Percentiles rank a stretch among this genome's conserved stretches.
Conservation (phyloP, 2,888 invertebrate species). For the Callosobruchus maculatus region DNA sequence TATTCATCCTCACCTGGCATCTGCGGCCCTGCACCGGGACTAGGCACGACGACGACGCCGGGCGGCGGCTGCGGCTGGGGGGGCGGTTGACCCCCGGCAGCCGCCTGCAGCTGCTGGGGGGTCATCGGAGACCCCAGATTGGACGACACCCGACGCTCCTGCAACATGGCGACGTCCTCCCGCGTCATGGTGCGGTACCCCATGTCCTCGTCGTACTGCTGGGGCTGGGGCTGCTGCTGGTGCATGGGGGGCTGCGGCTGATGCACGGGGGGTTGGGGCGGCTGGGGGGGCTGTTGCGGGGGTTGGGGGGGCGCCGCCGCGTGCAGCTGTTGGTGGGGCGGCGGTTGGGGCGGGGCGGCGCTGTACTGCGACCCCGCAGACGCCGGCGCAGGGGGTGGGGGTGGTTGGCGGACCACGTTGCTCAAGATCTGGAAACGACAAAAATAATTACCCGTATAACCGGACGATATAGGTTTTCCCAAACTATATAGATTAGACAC, state of each 20-base stretch:
- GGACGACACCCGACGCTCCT: slow-evolving; percentile 53
- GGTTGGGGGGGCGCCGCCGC: slow-evolving; percentile 32
- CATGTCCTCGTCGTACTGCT: slow-evolving; percentile 81
- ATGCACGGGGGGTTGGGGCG: slow-evolving; percentile 38
- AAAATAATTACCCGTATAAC: not conserved
- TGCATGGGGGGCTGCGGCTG: slow-evolving; percentile 35
- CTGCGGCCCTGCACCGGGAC: slow-evolving; percentile 7
- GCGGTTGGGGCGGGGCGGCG: slow-evolving; percentile 26
- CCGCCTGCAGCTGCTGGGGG: slow-evolving; percentile 53
- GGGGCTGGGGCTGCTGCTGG: slow-evolving; percentile 27
- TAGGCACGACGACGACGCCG: slow-evolving; percentile 31
- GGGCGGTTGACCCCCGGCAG: slow-evolving; percentile 5
- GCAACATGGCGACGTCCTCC: slow-evolving; percentile 83
- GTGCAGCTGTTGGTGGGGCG: slow-evolving; percentile 30
- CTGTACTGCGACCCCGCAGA: slow-evolving; percentile 24
- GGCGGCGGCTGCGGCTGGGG: too few relatives aligned
- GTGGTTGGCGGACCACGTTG: slow-evolving; percentile 53
- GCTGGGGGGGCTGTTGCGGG: slow-evolving; percentile 33
- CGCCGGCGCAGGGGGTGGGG: too few relatives aligned
- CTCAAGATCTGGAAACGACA: slow-evolving; percentile 61
- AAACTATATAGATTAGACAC: too few relatives aligned
- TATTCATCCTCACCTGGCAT: not conserved
- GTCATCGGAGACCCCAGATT: slow-evolving; percentile 53
- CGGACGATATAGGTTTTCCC: too few relatives aligned
- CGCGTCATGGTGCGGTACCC: slow-evolving; percentile 85